Evolutionary conservation across 2,888 invertebrate species (phyloP), one percentile per base, ranked within the genome.

Genomic region (Gari tellinella): DNA sequence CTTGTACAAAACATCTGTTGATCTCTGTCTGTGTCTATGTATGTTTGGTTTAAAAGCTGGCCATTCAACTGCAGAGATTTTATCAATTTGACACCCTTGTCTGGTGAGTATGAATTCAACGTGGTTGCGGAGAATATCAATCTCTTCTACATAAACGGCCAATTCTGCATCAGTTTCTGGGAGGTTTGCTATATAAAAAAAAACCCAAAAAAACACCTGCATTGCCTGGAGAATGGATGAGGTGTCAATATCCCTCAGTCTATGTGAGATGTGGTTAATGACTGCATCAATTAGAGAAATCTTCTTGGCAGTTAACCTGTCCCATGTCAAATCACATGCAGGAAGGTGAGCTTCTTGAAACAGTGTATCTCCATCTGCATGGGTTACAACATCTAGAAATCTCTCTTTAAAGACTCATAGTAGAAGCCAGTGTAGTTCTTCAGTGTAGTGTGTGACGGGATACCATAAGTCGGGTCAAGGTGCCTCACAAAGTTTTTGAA

Each of bases 201-300:
- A n/a, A n/a, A n/a, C n/a, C n/a, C n/a, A n/a, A 31, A 48, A 72
- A 51, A 72, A 72, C 37, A 72, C 45, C 51, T 76, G 76, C 76
- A 76, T 76, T 49, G 41, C 41, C 38, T 46, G 58, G 45, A 76
- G n/a, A 14, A 72, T 43, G 10, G 31, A 40, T 19, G 23, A 19
- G 17, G 62, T 60, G 31, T 75, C 75, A n/a, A 75, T 52, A 58
- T 66, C 70, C 46, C 70, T 62, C 46, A 62, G 19, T 25, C 75
- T 56, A 14, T 62, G 45, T 37, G 46, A 62, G 25, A 75, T 53
- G 26, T 66, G 70, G 48, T 70, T 48, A 56, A 70, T 62, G n/a
- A 66, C 75, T 19, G 43, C 37, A 19, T 66, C 62, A 41, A 69
- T 55, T n/a, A 69, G 48, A 31, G 43, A 43, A 19, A 8, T 43